Evolutionary conservation across 2,113 vertebrate genomes (phyloP), one percentile per base, ranked within the genome.

Genomic region (Mandrillus leucophaeus): DNA sequence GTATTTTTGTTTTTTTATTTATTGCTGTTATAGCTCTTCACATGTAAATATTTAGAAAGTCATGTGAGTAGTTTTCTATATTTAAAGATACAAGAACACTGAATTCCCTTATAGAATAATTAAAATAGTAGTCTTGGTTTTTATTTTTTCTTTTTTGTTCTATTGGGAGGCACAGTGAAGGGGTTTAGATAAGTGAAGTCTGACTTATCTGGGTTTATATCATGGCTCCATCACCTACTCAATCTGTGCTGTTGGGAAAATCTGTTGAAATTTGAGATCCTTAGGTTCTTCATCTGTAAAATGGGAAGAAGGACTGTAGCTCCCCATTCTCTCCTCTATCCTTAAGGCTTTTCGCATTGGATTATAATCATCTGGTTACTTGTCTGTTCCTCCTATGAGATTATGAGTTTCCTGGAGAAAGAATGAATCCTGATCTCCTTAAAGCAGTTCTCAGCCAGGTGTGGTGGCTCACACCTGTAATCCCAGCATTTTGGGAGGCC

Each of bases 41-140:
- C 35, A 92, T 90, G 52, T 13, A 80, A 94, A 76, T 25, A 66
- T 80, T 91, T 76, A 95, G 12, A 93, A 92, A 95, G 80, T 85
- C 27, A 89, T 14, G 13, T 35, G 5, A 73, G n/a, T 93, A 64
- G 2, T 95, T 57, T 95, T 22, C 27, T 43, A 76, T 11, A 90
- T 89, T 76, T 45, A 8, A 75, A 85, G 6, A 35, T 52, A 85
- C 3, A 86, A 89, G 82, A 66, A 5, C 30, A 55, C 45, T 76
- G 45, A 88, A 88, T 70, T 11, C 11, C 25, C n/a, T 90, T 88
- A 22, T 82, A 88, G 95, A 94, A 90, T 88, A 90, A 88, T 86
- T 8, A 96, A 93, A 95, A 93, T 64, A 95, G n/a, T 66, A 50
- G 5, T 66, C 13, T n/a, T 82, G 20, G 12, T 75, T 87, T 40